These are phyloP conservation scores for Eurypyga helias DNA, from an alignment of 2,113 vertebrate species.

Conservation along the genomic window DNA sequence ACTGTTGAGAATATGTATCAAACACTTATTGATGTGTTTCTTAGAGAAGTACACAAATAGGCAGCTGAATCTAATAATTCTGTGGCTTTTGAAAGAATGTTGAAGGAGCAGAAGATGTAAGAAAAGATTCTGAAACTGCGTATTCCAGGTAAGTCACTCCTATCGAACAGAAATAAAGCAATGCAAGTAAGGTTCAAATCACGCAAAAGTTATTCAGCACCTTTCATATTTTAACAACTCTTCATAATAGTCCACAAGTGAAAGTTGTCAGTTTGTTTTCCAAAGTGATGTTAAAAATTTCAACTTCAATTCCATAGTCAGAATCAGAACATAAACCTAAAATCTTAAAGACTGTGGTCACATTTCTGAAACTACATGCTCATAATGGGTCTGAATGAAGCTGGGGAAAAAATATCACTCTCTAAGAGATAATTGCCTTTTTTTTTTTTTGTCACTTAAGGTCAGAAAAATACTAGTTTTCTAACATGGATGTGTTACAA, in stretches of 20 bases:
- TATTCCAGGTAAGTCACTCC: not conserved
- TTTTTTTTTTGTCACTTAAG: not conserved
- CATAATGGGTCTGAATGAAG: not conserved
- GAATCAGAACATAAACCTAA: not conserved
- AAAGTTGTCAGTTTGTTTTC: not conserved
- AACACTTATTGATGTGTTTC: not conserved
- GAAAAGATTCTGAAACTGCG: not conserved
- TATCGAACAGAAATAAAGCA: not conserved
- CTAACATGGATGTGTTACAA: not conserved
- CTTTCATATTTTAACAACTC: not conserved
- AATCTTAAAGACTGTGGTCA: not conserved
- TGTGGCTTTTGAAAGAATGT: not conserved
- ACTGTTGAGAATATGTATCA: not conserved
- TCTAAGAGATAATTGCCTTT: not conserved
- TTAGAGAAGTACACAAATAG: not conserved
- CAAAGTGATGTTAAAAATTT: not conserved
- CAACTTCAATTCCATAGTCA: not conserved
- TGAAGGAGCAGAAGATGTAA: not conserved
- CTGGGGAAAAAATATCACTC: rapidly evolving
- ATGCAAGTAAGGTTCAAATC: not conserved
- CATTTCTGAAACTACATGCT: not conserved
- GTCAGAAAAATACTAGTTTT: not conserved
- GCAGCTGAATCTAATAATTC: not conserved
- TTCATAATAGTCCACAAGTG: not conserved
- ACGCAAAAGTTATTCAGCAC: not conserved